Conservation (phyloP, 1,140 invertebrate genomes). For the Pachyrhynchus sulphureomaculatus region DNA sequence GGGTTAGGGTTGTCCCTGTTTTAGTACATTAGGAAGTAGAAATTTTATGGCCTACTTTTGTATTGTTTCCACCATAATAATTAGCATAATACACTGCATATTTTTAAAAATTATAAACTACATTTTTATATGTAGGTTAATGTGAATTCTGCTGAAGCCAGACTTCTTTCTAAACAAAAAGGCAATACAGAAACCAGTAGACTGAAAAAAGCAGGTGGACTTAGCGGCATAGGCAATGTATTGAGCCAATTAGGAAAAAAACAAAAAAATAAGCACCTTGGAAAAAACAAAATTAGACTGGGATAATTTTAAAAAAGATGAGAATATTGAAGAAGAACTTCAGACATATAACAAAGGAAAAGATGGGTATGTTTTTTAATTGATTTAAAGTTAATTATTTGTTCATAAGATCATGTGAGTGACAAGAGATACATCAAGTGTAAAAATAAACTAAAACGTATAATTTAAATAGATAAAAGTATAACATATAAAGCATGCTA, state of each 20-base stretch:
- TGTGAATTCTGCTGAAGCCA: slow-evolving; percentile 58
- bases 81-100: too few species aligned
- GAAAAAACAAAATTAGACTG: slow-evolving; percentile 93
- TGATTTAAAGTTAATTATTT: too few species aligned
- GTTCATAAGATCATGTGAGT: too few species aligned
- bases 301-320: slow-evolving; percentile 81
- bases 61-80: too few species aligned
- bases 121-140: slow-evolving; percentile 24
- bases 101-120: too few species aligned
- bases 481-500: too few species aligned
- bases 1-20: too few species aligned
- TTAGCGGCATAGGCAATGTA: slow-evolving; percentile 66
- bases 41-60: too few species aligned
- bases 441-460: too few species aligned
- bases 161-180: slow-evolving; percentile 44
- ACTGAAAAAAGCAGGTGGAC: slow-evolving; percentile 34
- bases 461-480: too few species aligned
- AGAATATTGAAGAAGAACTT: slow-evolving; percentile 86
- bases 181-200: slow-evolving; percentile 40
- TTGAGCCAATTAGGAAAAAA: slow-evolving; percentile 74
- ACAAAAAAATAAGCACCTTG: slow-evolving; percentile 75
- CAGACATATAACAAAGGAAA: slow-evolving; percentile 83
- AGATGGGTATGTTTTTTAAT: slow-evolving; percentile 74
- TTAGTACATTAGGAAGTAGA: too few species aligned
- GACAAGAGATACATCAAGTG: too few species aligned